These are phyloP conservation scores for Cabera pusaria DNA, from an alignment of 2,888 invertebrate genomes.

Conservation along the genomic window DNA sequence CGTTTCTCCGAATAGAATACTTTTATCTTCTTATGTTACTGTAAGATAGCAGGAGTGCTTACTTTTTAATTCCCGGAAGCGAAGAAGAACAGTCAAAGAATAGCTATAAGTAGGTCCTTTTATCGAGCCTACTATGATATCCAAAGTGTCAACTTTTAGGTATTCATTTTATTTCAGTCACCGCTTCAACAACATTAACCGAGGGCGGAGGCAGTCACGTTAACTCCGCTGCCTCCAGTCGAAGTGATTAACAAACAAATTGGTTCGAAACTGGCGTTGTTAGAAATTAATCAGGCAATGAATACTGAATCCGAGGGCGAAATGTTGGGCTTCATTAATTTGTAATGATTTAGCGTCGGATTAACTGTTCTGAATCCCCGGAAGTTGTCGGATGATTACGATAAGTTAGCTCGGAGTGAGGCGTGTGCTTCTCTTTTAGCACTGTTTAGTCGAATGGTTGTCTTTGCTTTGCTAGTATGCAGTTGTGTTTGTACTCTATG, in stretches of 20 bases:
- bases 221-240: conserved; percentile 23
- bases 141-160: too few relatives aligned
- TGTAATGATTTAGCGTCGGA: conserved; percentile 36
- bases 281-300: conserved; percentile 32
- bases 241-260: conserved; percentile 31
- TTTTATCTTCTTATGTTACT: too few relatives aligned
- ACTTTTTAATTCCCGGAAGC: too few relatives aligned
- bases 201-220: conserved; percentile 17
- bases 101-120: too few relatives aligned
- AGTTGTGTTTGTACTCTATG: too few relatives aligned
- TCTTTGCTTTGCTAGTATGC: too few relatives aligned
- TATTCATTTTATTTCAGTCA: conserved; percentile 21
- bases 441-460: too few relatives aligned
- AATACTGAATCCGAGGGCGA: conserved; percentile 26
- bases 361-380: conserved; percentile 25
- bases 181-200: conserved; percentile 18
- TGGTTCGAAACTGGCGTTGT: conserved; percentile 26
- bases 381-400: conserved; percentile 19
- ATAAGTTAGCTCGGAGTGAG: too few relatives aligned
- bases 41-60: too few relatives aligned
- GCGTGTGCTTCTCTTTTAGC: too few relatives aligned
- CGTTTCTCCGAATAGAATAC: conserved; percentile 6
- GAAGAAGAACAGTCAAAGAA: too few relatives aligned
- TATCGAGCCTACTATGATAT: too few relatives aligned
- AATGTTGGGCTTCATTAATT: conserved; percentile 34